phyloP scores from a whole-genome alignment of 2,888 invertebrate species.

The Drosophila gaucha region DNA sequence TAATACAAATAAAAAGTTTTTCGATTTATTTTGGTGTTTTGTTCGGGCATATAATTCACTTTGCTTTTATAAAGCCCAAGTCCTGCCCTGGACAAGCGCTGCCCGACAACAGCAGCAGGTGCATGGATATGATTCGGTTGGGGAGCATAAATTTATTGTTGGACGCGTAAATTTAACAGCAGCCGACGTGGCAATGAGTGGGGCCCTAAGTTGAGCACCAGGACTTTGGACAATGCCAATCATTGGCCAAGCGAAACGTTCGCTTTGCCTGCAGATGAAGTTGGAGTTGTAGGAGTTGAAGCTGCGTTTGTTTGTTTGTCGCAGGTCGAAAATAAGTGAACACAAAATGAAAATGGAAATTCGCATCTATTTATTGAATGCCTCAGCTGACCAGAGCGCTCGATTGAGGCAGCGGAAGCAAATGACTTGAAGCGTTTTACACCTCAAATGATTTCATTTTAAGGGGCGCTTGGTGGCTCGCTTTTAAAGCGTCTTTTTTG shows the following conservation, averaged over 20 bases:
- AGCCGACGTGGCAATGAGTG: constrained; percentile 36
- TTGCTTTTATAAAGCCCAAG: too few species aligned
- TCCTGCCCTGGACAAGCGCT: neutral
- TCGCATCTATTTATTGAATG: constrained; percentile 53
- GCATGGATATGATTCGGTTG: constrained; percentile 32
- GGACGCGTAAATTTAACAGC: constrained; percentile 52
- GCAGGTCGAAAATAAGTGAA: constrained; percentile 41
- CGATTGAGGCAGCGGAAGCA: constrained; percentile 12
- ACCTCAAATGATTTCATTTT: constrained; percentile 76
- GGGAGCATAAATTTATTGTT: constrained; percentile 62
- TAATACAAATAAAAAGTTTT: constrained; percentile 77
- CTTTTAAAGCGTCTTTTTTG: constrained; percentile 38
- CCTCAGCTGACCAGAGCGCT: constrained; percentile 14
- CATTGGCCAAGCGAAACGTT: constrained; percentile 35
- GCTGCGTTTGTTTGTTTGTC: constrained; percentile 39
- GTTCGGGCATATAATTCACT: constrained; percentile 73
- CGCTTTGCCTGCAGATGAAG: neutral
- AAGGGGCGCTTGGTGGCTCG: constrained; percentile 19
- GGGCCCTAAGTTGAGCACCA: constrained; percentile 15
- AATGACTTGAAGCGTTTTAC: constrained; percentile 74
- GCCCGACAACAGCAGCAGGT: constrained; percentile 43
- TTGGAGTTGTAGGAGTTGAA: neutral
- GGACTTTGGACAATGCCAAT: constrained; percentile 45
- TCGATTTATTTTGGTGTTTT: constrained; percentile 71
- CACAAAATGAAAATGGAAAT: constrained; percentile 46